Evolutionary conservation across 2,797 vertebrate species (phyloP).

Genomic region (Pachyuromys duprasi): DNA sequence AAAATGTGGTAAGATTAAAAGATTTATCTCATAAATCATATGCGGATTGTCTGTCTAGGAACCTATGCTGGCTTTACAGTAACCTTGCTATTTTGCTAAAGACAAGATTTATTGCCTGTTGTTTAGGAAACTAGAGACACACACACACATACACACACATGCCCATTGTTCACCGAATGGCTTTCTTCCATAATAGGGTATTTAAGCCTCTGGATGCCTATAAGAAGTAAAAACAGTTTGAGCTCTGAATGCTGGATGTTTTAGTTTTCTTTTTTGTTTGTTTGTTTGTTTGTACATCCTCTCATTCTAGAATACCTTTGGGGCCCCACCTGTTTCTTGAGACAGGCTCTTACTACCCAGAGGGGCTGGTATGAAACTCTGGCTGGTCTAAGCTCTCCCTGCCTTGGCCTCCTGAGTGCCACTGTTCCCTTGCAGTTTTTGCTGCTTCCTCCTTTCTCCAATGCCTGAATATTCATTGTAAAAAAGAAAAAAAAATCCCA

Average conservation of each 20-base stretch:
- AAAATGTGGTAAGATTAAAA: constrained; percentile 64
- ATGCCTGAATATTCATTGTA: background rate
- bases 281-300: background rate
- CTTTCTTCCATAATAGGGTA: constrained; percentile 35
- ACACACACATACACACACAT: constrained; percentile 32
- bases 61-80: background rate
- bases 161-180: background rate
- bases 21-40: constrained; percentile 49
- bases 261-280: background rate
- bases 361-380: background rate
- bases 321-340: background rate
- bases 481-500: background rate
- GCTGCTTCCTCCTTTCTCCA: background rate
- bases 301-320: background rate
- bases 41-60: constrained; percentile 32
- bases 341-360: background rate
- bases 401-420: background rate
- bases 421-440: background rate
- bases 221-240: background rate
- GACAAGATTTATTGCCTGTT: constrained; percentile 12
- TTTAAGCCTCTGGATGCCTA: constrained; percentile 20
- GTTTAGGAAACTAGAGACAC: constrained; percentile 54
- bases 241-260: background rate
- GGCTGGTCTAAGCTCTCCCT: background rate
- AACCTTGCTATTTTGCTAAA: constrained; percentile 50